Evolutionary conservation across 1,140 invertebrate species (phyloP).

Genomic region (Zophobas atratus): DNA sequence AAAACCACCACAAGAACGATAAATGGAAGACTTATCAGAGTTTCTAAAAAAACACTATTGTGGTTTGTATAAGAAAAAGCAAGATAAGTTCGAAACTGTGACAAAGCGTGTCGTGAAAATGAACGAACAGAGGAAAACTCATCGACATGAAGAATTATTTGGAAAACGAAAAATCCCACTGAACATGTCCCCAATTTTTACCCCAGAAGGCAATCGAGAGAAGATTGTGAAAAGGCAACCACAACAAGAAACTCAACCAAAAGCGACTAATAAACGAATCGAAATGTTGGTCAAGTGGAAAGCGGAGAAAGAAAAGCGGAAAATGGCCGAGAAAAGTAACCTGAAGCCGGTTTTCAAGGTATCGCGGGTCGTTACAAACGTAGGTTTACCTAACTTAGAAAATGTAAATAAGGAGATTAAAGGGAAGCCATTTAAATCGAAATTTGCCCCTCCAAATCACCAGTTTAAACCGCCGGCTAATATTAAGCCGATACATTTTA

Average conservation of each 20-base stretch:
- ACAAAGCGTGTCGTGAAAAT: not conserved
- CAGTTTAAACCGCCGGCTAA: slow-evolving; percentile 54
- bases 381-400: slow-evolving; percentile 48
- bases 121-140: slow-evolving; percentile 15
- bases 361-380: slow-evolving; percentile 37
- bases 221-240: not conserved
- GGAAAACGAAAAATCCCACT: slow-evolving; percentile 4
- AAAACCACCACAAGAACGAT: too few relatives aligned
- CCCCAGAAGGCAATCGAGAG: not conserved
- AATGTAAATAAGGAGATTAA: slow-evolving; percentile 55
- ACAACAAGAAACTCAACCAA: not conserved
- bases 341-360: slow-evolving; percentile 60
- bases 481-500: slow-evolving; percentile 50
- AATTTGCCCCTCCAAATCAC: slow-evolving; percentile 56
- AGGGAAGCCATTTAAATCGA: slow-evolving; percentile 46
- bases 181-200: slow-evolving; percentile 14
- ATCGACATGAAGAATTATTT: not conserved
- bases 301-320: slow-evolving; percentile 52
- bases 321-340: slow-evolving; percentile 47
- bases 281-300: slow-evolving; percentile 57
- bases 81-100: not conserved
- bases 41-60: not conserved
- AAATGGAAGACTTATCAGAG: slow-evolving; percentile 14
- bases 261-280: slow-evolving; percentile 47
- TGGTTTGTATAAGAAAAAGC: slow-evolving; percentile 9